Conservation (phyloP, 2,797 vertebrate species). For the Menidia menidia region DNA sequence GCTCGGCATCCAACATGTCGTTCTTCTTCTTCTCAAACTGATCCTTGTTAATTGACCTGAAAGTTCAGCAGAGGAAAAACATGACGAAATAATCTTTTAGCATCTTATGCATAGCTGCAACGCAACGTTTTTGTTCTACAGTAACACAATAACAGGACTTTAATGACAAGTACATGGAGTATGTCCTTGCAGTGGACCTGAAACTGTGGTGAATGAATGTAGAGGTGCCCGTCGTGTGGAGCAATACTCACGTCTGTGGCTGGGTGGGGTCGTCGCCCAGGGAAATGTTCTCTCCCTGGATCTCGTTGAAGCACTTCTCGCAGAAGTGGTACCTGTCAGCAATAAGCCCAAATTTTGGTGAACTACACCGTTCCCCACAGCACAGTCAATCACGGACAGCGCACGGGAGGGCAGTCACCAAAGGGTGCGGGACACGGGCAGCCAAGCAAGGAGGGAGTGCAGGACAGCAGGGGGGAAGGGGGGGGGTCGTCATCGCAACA, state of each 20-base stretch:
- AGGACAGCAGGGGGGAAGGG: constrained; percentile 81
- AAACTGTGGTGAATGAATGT: neutral
- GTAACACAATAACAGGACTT: too few relatives aligned
- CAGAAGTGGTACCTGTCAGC: constrained; percentile 99
- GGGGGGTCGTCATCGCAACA: constrained; percentile 81
- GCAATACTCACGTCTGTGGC: constrained; percentile 94
- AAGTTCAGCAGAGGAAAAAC: constrained; percentile 19
- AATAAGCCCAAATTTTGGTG: constrained; percentile 99
- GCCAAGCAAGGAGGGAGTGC: constrained; percentile 88
- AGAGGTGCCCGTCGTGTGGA: neutral
- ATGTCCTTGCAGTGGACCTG: too few relatives aligned
- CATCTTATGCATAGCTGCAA: too few relatives aligned
- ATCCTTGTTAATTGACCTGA: constrained; percentile 97
- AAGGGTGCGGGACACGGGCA: constrained; percentile 90
- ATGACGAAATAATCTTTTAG: too few relatives aligned
- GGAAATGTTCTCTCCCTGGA: constrained; percentile 98
- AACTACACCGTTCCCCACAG: constrained; percentile 93
- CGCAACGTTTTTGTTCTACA: too few relatives aligned
- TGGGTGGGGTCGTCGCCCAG: constrained; percentile 98
- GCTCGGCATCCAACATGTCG: constrained; percentile 96
- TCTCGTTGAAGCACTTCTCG: constrained; percentile 99
- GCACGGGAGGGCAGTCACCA: constrained; percentile 90
- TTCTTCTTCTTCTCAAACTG: constrained; percentile 99
- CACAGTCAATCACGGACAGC: constrained; percentile 94
- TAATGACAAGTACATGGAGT: too few relatives aligned